Evolutionary conservation across 1,140 invertebrate species (phyloP).

Genomic region (Brachionus manjavacas): DNA sequence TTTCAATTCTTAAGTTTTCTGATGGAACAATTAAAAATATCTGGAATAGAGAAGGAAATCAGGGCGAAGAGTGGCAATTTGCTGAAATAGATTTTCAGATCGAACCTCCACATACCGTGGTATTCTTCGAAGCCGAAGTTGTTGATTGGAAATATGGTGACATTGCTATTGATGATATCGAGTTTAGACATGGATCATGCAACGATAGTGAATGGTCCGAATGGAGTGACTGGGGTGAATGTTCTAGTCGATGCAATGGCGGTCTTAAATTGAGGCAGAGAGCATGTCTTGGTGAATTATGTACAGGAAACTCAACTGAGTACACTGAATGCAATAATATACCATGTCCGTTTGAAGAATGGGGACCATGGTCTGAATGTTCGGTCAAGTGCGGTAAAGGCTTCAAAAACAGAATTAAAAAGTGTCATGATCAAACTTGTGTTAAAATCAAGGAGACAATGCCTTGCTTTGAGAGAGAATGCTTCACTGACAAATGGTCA

Average conservation of each 20-base stretch:
- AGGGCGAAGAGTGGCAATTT: conserved; percentile 16
- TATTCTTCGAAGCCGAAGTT: conserved; percentile 39
- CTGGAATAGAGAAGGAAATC: conserved; percentile 15
- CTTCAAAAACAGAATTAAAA: not conserved
- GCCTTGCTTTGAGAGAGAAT: conserved; percentile 9
- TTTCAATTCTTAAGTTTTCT: not conserved
- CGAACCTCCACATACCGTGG: conserved; percentile 5
- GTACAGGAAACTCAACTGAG: not conserved
- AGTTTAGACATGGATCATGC: not conserved
- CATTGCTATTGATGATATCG: conserved; percentile 24
- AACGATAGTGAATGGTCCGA: not conserved
- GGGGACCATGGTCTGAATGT: not conserved
- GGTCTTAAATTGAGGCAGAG: not conserved
- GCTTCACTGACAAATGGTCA: not conserved
- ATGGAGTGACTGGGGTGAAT: not conserved
- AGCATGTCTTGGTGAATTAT: not conserved
- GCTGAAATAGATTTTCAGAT: not conserved
- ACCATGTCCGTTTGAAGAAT: not conserved
- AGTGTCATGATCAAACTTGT: not conserved
- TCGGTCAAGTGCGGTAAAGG: not conserved
- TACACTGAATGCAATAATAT: not conserved
- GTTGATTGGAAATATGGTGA: conserved; percentile 41
- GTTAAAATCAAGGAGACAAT: not conserved
- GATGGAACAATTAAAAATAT: not conserved
- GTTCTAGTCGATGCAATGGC: not conserved